These are phyloP conservation scores for Anabacerthia variegaticeps DNA, from an alignment of 2,797 vertebrate species.

Conservation along the genomic window DNA sequence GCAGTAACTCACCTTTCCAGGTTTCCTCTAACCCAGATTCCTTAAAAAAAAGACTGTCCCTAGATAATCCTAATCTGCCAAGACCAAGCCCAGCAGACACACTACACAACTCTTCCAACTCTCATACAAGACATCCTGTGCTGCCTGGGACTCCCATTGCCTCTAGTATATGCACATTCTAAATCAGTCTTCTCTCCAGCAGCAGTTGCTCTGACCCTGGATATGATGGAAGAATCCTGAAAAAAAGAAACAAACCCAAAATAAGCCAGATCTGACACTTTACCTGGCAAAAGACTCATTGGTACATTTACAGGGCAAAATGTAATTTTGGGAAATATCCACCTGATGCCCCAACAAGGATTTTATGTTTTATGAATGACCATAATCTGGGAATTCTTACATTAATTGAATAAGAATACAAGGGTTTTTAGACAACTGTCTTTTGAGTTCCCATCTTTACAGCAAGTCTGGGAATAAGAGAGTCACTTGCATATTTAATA, in stretches of 20 bases:
- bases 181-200: accelerated
- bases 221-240: neutral
- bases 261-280: neutral
- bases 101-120: neutral
- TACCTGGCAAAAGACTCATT: neutral
- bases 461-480: neutral
- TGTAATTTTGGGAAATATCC: neutral
- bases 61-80: neutral
- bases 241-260: neutral
- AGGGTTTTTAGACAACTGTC: neutral
- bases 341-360: neutral
- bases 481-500: accelerated
- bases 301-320: neutral
- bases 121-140: too few relatives aligned
- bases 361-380: neutral
- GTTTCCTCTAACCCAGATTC: neutral
- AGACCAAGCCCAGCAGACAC: neutral
- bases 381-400: neutral
- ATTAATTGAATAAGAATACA: neutral
- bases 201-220: neutral
- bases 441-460: neutral
- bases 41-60: neutral
- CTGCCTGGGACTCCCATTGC: accelerated
- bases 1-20: neutral
- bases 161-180: neutral